Percentiles rank a stretch among this genome's conserved stretches.
phyloP scores from a whole-genome alignment of 2,797 vertebrate species.

The Distichodus sexfasciatus region DNA sequence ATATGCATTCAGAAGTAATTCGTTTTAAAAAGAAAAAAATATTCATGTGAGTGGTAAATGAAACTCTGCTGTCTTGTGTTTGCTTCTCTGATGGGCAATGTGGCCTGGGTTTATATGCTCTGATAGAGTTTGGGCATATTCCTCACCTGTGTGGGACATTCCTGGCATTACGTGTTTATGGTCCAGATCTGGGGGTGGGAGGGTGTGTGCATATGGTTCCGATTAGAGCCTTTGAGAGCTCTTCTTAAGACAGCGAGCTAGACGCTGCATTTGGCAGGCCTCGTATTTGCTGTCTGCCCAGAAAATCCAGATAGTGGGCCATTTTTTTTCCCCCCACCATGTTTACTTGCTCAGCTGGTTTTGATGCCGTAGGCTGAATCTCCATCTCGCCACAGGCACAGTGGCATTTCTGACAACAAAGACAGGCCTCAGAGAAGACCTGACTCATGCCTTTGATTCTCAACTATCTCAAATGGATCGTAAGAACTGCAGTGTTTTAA shows the following conservation, averaged over 20 bases:
- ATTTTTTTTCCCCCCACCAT: conserved; percentile 53
- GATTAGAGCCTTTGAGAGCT: conserved; percentile 60
- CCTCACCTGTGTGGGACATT: conserved; percentile 67
- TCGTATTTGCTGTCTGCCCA: conserved; percentile 49
- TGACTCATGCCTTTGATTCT: conserved; percentile 39
- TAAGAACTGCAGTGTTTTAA: conserved; percentile 14
- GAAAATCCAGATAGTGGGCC: conserved; percentile 55
- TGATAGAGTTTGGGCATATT: conserved; percentile 55
- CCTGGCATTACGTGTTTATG: conserved; percentile 70
- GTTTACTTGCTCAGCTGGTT: conserved; percentile 75
- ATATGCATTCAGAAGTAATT: not conserved
- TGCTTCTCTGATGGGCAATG: not conserved
- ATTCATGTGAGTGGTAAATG: not conserved
- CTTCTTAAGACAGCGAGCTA: conserved; percentile 41
- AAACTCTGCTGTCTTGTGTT: not conserved
- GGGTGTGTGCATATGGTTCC: conserved; percentile 61
- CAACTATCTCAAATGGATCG: conserved; percentile 10
- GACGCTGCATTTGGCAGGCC: conserved; percentile 55
- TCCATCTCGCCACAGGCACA: conserved; percentile 53
- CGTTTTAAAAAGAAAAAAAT: conserved; percentile 4
- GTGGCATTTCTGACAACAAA: conserved; percentile 69
- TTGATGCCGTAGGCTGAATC: conserved; percentile 63
- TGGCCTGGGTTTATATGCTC: conserved; percentile 14
- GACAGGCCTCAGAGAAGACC: conserved; percentile 40
- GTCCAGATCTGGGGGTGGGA: conserved; percentile 61